Conservation (phyloP, 2,888 invertebrate species). For the Diachrysia chrysitis region DNA sequence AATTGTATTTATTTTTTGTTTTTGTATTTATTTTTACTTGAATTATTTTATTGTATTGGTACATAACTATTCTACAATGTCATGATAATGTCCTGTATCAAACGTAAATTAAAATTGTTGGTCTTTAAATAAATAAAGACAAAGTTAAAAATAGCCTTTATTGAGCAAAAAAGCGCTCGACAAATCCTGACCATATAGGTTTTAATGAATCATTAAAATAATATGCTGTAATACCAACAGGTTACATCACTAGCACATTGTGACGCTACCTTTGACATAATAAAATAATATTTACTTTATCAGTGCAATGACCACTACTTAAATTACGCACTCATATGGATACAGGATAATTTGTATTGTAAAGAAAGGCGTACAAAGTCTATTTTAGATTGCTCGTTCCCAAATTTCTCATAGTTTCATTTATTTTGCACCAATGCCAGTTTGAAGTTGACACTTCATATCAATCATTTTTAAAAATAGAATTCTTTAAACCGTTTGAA, state of each 20-base stretch:
- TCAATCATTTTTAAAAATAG: conserved; percentile 1
- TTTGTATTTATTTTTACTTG: no score
- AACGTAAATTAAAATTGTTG: no score
- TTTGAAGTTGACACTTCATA: background rate
- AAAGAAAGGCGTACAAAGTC: background rate
- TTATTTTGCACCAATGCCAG: background rate
- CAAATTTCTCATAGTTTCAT: background rate
- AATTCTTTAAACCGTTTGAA: background rate
- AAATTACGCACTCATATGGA: background rate
- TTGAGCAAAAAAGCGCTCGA: no score
- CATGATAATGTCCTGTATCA: no score
- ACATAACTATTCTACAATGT: no score
- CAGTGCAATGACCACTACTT: background rate
- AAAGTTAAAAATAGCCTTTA: no score
- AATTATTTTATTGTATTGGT: no score
- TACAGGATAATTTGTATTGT: background rate
- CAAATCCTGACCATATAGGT: conserved; percentile 11
- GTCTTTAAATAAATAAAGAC: no score
- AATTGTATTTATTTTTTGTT: no score
- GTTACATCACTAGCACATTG: conserved; percentile 14
- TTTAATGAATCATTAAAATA: conserved; percentile 10
- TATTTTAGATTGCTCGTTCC: background rate
- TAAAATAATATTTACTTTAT: conserved; percentile 3
- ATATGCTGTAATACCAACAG: conserved; percentile 16
- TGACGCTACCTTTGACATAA: background rate